phyloP scores from a whole-genome alignment of 64 coral and sea anemone species.

The Montipora foliosa region DNA sequence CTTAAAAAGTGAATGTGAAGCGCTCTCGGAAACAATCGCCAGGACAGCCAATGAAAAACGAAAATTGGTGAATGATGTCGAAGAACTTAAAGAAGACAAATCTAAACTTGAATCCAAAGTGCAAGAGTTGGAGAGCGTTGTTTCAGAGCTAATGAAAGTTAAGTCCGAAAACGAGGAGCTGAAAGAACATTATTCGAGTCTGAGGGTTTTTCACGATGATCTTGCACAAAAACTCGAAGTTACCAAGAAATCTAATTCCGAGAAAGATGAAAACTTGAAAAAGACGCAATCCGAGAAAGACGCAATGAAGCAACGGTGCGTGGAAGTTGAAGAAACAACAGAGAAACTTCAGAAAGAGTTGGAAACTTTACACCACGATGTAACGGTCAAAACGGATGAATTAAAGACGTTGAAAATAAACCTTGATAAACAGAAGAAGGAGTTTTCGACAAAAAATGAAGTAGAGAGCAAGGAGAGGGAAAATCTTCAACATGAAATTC shows the following conservation, averaged over 20 bases:
- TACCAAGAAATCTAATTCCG: slow-evolving; percentile 29
- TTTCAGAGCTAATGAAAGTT: slow-evolving; percentile 66
- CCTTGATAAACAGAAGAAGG: slow-evolving; percentile 63
- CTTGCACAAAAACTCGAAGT: slow-evolving; percentile 62
- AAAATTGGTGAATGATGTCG: slow-evolving; percentile 69
- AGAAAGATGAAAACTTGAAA: slow-evolving; percentile 54
- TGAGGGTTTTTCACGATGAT: slow-evolving; percentile 56
- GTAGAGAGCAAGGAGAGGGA: slow-evolving; percentile 61
- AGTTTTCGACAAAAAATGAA: slow-evolving; percentile 53
- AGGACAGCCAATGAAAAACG: slow-evolving; percentile 92
- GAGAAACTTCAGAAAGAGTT: slow-evolving; percentile 64
- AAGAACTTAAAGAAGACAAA: slow-evolving; percentile 76
- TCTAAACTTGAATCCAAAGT: slow-evolving; percentile 62
- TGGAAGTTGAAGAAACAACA: slow-evolving; percentile 52
- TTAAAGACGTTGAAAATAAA: slow-evolving; percentile 55
- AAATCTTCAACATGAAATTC: slow-evolving; percentile 57
- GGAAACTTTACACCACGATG: slow-evolving; percentile 36
- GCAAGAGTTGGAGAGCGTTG: slow-evolving; percentile 46
- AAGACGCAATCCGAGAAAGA: slow-evolving; percentile 60
- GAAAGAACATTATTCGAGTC: slow-evolving; percentile 53
- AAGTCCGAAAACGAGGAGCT: slow-evolving; percentile 78
- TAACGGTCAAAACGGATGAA: slow-evolving; percentile 69
- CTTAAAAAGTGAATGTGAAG: slow-evolving; percentile 86
- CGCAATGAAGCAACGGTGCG: slow-evolving; percentile 36
- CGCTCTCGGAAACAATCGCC: slow-evolving; percentile 85